Conservation (phyloP, 2,113 vertebrate genomes). For the Dipodomys merriami region DNA sequence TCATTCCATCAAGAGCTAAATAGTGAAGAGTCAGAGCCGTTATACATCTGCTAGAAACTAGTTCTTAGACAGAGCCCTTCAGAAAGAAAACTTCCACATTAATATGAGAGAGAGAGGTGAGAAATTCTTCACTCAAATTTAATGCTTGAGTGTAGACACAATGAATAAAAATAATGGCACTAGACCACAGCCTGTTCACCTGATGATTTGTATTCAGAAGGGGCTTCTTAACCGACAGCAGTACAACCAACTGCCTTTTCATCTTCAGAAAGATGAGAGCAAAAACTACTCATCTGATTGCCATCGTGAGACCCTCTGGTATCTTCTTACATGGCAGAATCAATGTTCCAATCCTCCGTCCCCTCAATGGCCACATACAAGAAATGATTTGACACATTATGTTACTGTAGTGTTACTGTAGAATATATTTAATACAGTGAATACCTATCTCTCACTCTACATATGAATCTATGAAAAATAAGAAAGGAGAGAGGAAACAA, state of each 20-base stretch:
- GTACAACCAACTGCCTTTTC: neutral
- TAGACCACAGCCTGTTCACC: neutral
- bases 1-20: neutral
- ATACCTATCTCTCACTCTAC: neutral
- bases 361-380: neutral
- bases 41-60: neutral
- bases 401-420: neutral
- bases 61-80: neutral
- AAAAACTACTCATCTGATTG: neutral
- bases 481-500: neutral
- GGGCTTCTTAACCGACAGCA: neutral
- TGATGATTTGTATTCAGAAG: neutral
- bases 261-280: neutral
- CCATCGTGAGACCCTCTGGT: neutral
- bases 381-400: neutral
- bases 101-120: neutral
- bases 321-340: neutral
- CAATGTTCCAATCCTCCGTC: neutral
- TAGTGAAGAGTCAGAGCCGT: neutral
- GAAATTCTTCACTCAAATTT: neutral
- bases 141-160: neutral
- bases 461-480: neutral
- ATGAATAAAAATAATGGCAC: neutral
- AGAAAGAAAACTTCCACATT: conserved; percentile 3
- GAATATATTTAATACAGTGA: neutral